Base-by-base conservation (phyloP, 92 coral and sea anemone genomes). In the Epizoanthus rinbou region DNA sequence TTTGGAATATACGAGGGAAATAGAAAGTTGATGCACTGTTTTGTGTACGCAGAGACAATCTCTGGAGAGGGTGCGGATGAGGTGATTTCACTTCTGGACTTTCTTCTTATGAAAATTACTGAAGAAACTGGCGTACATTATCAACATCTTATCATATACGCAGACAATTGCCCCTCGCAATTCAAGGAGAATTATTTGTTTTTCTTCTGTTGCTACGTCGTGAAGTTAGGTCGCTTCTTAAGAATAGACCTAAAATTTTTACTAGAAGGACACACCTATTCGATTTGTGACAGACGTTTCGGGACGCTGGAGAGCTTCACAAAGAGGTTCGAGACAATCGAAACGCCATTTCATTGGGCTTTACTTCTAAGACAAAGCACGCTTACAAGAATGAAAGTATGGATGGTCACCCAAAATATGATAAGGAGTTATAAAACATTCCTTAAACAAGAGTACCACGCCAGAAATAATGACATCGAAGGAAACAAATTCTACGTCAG, bases 251-350 rank as follows among this genome's bases (percentile, higher is more conserved):
- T 85, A 7, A 78, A 85, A 45, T 79, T 85, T 43, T 78, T 86
- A 22, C 14, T 79, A 8, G 85, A 86, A 74, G 89, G 89, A 4
- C 85, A 86, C 79, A 79, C 85, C 2, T 86, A 78, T 41, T 67
- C 80, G 18, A 81, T 86, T 79, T 69, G 80, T 43, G 85, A 85
- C 6, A 67, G 85, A 67, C 19, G 73, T 6, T 86, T 79, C 69
- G 89, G 80, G 13, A 21, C 67, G 1, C 33, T 63, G 28, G 67
- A 63, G 28, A 21, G 28, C 14, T 63, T 63, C 28, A 25, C 28
- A 22, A 63, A 63, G 14, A 63, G 33, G 28, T 21, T 63, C 22
- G 67, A 63, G 14, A 63, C 13, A 22, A 25, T 63, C 33, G 67
- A 63, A 63, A 63, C 67, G 10, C 67, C 67, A 63, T 63, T 24